Conservation (phyloP, 2,113 vertebrate genomes). For the Platichthys flesus region DNA sequence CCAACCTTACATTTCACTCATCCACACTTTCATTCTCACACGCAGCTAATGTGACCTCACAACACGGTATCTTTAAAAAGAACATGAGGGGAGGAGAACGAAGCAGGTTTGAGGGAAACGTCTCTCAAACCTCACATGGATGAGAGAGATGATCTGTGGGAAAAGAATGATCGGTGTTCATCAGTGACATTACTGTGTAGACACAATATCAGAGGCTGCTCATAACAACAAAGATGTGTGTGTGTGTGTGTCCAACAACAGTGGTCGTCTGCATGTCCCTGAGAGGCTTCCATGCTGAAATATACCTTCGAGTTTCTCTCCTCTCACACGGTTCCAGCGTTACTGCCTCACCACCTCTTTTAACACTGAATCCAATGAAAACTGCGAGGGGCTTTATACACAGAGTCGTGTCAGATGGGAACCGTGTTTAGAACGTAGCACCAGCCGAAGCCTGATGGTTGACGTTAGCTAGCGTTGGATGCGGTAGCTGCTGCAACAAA, state of each 20-base stretch:
- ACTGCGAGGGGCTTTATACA: not conserved
- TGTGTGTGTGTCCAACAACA: not conserved
- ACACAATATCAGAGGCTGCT: not conserved
- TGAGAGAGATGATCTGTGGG: constrained; percentile 6
- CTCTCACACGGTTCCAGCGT: constrained; percentile 11
- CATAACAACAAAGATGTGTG: not conserved
- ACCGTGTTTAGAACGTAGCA: not conserved
- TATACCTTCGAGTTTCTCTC: not conserved
- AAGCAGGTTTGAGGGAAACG: not conserved
- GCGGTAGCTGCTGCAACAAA: constrained; percentile 15
- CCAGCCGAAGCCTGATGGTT: not conserved
- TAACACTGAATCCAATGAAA: not conserved
- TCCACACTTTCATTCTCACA: constrained; percentile 1
- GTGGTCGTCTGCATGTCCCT: not conserved
- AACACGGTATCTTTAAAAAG: not conserved
- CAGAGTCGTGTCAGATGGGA: not conserved
- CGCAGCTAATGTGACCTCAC: not conserved
- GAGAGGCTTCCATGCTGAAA: not conserved
- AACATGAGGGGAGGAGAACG: not conserved
- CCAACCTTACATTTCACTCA: not conserved
- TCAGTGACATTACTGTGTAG: not conserved
- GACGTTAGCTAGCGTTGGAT: constrained; percentile 25
- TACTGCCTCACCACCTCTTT: not conserved
- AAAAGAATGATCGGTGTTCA: not conserved
- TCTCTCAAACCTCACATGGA: constrained; percentile 15